Evolutionary conservation across 2,113 vertebrate species (phyloP).

Genomic region (Boleophthalmus pectinirostris): DNA sequence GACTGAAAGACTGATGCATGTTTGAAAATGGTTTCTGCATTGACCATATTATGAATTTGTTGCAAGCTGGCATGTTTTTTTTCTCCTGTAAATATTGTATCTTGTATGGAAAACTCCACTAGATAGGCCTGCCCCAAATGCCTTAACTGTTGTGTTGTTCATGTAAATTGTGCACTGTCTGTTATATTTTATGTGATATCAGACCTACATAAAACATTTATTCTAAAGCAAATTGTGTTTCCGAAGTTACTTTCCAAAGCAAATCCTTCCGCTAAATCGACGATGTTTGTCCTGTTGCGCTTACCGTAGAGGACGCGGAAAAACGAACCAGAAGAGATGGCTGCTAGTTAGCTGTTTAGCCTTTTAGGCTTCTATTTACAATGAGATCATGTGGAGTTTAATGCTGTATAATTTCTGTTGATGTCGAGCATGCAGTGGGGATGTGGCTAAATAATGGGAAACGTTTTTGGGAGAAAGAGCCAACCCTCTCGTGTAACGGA

Average conservation of each 20-base stretch:
- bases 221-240: neutral
- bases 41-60: neutral
- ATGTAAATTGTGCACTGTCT: neutral
- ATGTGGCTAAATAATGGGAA: constrained; percentile 86
- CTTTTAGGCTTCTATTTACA: constrained; percentile 9
- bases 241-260: neutral
- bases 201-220: neutral
- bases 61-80: neutral
- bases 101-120: neutral
- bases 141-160: neutral
- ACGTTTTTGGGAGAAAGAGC: constrained; percentile 88
- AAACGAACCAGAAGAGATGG: constrained; percentile 11
- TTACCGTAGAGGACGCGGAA: constrained; percentile 59
- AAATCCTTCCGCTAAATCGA: neutral
- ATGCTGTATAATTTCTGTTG: constrained; percentile 14
- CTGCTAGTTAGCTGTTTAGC: constrained; percentile 36
- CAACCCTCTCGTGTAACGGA: constrained; percentile 88
- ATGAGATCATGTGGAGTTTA: constrained; percentile 15
- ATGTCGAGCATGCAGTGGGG: constrained; percentile 48
- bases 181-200: neutral
- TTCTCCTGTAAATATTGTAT: neutral
- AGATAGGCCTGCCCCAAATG: neutral
- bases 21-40: neutral
- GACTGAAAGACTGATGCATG: neutral
- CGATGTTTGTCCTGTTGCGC: constrained; percentile 7